Conservation (phyloP, 1,140 invertebrate genomes). For the Coboldia fuscipes region DNA sequence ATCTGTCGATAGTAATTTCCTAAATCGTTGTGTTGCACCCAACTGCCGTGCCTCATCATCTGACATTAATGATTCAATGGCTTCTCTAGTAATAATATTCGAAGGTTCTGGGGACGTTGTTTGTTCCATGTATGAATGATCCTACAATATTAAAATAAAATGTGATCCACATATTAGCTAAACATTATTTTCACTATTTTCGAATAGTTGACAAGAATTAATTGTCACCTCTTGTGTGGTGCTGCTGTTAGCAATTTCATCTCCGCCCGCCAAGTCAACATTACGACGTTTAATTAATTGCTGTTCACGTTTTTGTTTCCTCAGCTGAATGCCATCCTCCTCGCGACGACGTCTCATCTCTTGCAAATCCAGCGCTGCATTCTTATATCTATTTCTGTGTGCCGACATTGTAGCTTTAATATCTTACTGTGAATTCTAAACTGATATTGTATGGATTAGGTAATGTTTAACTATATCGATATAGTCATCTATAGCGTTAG, state of each 20-base stretch:
- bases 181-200: too few relatives aligned
- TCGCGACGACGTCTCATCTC: constrained; percentile 79
- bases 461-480: too few relatives aligned
- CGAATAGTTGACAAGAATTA: background rate
- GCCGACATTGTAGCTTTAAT: constrained; percentile 46
- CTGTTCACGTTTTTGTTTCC: constrained; percentile 89
- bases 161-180: too few relatives aligned
- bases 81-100: constrained; percentile 48
- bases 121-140: too few relatives aligned
- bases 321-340: constrained; percentile 86
- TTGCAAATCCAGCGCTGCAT: constrained; percentile 73
- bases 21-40: constrained; percentile 80
- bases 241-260: background rate
- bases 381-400: constrained; percentile 92
- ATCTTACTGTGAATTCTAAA: too few relatives aligned
- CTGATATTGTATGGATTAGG: too few relatives aligned
- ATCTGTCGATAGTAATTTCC: constrained; percentile 84
- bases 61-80: constrained; percentile 70
- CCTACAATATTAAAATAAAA: too few relatives aligned
- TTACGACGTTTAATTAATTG: constrained; percentile 82
- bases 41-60: constrained; percentile 61
- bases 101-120: too few relatives aligned
- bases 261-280: constrained; percentile 44
- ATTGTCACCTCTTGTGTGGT: background rate
- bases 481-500: background rate